Percentiles rank a stretch among this genome's conserved stretches.
Conservation (phyloP, 92 coral and sea anemone genomes). For the Phenganax stokvisi region DNA sequence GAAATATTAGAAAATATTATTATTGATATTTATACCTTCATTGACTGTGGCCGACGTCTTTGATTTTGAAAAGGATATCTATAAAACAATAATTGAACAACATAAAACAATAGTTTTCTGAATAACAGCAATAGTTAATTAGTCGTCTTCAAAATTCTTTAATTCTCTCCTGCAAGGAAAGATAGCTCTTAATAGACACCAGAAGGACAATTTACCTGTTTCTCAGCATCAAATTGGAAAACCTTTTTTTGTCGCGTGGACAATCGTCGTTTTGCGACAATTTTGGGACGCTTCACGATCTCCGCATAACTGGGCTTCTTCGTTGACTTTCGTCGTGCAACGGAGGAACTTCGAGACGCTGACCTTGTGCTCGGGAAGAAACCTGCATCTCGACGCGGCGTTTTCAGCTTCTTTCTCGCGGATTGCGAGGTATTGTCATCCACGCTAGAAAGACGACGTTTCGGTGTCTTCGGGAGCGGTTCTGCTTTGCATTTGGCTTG, state of each 20-base stretch:
- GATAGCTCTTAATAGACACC: no score
- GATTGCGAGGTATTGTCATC: constrained; percentile 32
- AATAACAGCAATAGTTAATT: no score
- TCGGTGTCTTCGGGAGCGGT: constrained; percentile 37
- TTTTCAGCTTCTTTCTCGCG: constrained; percentile 49
- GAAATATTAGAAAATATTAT: no score
- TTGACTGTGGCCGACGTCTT: no score
- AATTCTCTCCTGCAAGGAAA: no score
- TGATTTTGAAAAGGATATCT: no score
- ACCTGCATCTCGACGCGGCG: constrained; percentile 40
- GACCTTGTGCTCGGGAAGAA: constrained; percentile 40
- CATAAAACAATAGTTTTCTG: no score
- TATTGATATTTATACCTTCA: no score
- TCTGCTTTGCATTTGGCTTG: constrained; percentile 28
- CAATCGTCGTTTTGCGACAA: constrained; percentile 53
- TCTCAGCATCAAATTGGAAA: constrained; percentile 16
- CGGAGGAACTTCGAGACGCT: constrained; percentile 18
- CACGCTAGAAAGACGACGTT: constrained; percentile 29
- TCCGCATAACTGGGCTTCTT: constrained; percentile 93
- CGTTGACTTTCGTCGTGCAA: constrained; percentile 29
- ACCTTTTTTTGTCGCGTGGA: constrained; percentile 27
- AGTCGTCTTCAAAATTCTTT: no score
- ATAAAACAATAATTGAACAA: no score
- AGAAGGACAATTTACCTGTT: neutral
- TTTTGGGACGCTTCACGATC: constrained; percentile 72